Conservation (phyloP, 2,113 vertebrate genomes). For the Todiramphus chloris region DNA sequence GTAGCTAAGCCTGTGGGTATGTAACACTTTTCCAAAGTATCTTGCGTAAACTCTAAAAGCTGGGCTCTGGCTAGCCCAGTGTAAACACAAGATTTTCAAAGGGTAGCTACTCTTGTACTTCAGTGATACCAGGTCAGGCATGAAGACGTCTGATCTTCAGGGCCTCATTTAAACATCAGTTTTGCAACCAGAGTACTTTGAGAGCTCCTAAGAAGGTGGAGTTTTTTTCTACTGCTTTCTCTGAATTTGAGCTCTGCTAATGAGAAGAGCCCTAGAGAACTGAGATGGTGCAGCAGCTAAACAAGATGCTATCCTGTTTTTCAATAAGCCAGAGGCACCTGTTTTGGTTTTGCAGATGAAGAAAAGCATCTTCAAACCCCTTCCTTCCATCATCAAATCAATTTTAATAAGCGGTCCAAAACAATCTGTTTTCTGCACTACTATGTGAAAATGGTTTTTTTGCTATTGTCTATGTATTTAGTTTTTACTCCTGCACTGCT, state of each 20-base stretch:
- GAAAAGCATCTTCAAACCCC: background rate
- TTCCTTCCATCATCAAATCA: background rate
- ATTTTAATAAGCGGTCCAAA: background rate
- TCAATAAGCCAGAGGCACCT: background rate
- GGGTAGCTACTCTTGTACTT: background rate
- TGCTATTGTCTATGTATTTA: background rate
- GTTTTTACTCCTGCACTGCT: background rate
- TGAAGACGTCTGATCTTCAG: background rate
- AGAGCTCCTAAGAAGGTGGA: background rate
- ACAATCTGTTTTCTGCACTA: background rate
- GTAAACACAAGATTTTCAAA: background rate
- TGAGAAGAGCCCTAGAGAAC: background rate
- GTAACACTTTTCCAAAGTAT: background rate
- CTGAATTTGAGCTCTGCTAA: background rate
- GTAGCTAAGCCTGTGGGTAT: slow-evolving; percentile 93
- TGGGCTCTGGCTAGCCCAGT: background rate
- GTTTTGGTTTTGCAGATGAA: background rate
- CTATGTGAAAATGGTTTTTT: background rate
- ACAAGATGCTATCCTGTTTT: background rate
- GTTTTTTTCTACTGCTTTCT: background rate
- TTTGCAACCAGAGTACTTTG: background rate
- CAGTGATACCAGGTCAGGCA: background rate
- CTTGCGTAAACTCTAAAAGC: background rate
- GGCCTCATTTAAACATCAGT: background rate
- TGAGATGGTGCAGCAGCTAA: background rate